These are phyloP conservation scores for Mantis religiosa DNA, from an alignment of 2,888 invertebrate species.

Conservation along the genomic window DNA sequence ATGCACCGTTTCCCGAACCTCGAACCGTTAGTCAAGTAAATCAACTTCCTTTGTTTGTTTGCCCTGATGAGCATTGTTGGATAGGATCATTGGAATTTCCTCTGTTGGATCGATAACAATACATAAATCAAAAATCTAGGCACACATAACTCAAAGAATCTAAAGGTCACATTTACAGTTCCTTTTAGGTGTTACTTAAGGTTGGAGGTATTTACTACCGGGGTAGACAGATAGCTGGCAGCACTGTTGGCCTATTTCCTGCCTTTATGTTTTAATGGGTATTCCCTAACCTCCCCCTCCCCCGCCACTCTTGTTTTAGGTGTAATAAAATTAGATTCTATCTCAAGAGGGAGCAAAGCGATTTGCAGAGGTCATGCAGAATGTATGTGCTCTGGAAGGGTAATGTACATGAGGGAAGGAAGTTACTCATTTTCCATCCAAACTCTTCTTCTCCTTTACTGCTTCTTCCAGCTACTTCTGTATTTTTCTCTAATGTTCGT, in stretches of 20 bases:
- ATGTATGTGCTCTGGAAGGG: neutral
- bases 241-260: neutral
- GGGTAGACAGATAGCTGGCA: neutral
- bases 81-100: neutral
- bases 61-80: neutral
- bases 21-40: neutral
- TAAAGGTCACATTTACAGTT: neutral
- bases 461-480: neutral
- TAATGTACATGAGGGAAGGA: neutral
- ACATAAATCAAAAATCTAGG: neutral
- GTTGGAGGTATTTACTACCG: neutral
- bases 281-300: neutral
- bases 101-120: neutral
- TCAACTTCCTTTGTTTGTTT: neutral
- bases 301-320: neutral
- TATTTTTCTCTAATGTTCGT: neutral
- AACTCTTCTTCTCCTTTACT: neutral
- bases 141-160: neutral
- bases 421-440: neutral
- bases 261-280: slow-evolving; percentile 1
- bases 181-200: neutral
- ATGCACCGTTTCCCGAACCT: neutral
- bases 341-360: neutral
- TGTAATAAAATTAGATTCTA: neutral
- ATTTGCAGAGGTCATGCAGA: neutral